Evolutionary conservation across 2,888 invertebrate species (phyloP).

Genomic region (Pedicia rivosa): DNA sequence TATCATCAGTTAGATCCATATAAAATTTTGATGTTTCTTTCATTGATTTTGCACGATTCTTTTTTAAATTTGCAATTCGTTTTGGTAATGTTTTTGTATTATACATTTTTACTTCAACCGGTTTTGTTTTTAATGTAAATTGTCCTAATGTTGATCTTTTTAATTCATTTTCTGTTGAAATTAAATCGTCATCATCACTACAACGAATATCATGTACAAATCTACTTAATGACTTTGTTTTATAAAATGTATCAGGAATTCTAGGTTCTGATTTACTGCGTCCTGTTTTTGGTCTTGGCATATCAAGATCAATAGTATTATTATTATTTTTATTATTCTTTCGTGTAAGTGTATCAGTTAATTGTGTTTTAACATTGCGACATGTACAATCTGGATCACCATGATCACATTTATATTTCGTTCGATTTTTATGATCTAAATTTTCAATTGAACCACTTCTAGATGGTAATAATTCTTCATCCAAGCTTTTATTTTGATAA

Average conservation of each 20-base stretch:
- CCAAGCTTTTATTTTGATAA: conserved; percentile 22
- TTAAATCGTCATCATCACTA: background rate
- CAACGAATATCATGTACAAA: no score
- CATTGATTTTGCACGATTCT: conserved; percentile 41
- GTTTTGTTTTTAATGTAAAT: conserved; percentile 25
- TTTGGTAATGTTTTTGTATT: conserved; percentile 53
- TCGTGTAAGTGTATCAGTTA: conserved; percentile 6
- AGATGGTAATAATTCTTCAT: conserved; percentile 20
- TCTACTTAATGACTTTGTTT: background rate
- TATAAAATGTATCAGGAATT: conserved; percentile 15
- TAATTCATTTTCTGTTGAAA: conserved; percentile 13
- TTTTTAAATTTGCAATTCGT: conserved; percentile 52
- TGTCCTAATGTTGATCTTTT: conserved; percentile 10
- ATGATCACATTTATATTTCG: conserved; percentile 8
- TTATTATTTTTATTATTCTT: background rate
- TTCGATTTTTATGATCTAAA: background rate
- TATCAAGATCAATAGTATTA: background rate
- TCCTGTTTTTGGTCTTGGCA: conserved; percentile 7
- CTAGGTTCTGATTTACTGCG: conserved; percentile 28
- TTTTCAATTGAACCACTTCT: conserved; percentile 9
- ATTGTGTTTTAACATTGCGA: conserved; percentile 8
- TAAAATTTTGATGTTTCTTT: conserved; percentile 49
- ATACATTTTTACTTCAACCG: conserved; percentile 41
- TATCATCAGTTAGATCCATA: conserved; percentile 42
- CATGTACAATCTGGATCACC: conserved; percentile 7